Evolutionary conservation across 1,140 invertebrate species (phyloP), one percentile per base, ranked within the genome.

Genomic region (Drosophila repletoides): DNA sequence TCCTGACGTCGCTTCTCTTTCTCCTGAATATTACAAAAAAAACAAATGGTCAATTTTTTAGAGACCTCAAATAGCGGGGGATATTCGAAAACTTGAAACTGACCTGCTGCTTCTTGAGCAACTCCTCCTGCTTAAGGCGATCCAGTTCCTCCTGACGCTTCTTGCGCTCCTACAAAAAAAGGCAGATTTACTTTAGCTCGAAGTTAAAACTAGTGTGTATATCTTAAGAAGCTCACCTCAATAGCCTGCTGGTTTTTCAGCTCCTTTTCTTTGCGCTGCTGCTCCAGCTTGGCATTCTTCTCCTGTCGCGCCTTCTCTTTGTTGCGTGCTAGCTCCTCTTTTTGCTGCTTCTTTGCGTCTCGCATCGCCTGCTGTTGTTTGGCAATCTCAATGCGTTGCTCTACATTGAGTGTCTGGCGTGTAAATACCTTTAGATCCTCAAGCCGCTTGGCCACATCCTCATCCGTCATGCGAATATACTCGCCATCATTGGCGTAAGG

Each of bases 1-100:
- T 97, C 95, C 89, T 97, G 96, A 80, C 95, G 92, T 91, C 96
- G 97, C 86, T 96, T 91, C 91, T 97, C 96, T 89, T 95, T 93
- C 90, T 97, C 96, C 96, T 66, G 29, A 22, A 43, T 96, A 94
- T 93, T 91, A 88, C 89, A 83, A 59, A 83, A 64, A 76, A 72
- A 77, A 81, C 58, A n/a, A n/a, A n/a, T n/a, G n/a, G 64, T 46
- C 17, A 56, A 41, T 46, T 52, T 49, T 3, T 33, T 24, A 45
- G 12, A 45, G 46, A 45, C 52, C 55, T 59, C 38, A 34, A 34
- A 65, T 10, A 43, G 19, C 19, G 10, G 31, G 15, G 12, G 31
- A 17, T 2, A 33, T 5, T 28, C 5, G 0, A 48, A 33, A 31
- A 24, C 9, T n/a, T 3, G n/a, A 9, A 10, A 76, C 76, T 55